These are phyloP conservation scores for Dryas iulia DNA, from an alignment of 1,140 invertebrate genomes.

Conservation along the genomic window DNA sequence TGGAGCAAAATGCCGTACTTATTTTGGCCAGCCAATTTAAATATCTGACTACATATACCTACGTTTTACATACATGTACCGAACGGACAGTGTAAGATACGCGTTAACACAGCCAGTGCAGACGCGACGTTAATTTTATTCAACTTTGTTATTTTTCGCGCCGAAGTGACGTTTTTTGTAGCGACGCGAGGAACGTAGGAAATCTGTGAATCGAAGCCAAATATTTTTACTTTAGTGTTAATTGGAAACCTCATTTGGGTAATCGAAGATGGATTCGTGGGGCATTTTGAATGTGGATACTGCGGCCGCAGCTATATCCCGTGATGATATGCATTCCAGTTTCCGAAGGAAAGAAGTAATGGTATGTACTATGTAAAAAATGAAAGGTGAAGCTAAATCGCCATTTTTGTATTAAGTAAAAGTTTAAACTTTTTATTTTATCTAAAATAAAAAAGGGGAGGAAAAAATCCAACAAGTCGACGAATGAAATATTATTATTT, in stretches of 20 bases:
- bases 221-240: slow-evolving; percentile 37
- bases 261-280: slow-evolving; percentile 82
- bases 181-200: slow-evolving; percentile 12
- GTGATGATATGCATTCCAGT: slow-evolving; percentile 81
- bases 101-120: slow-evolving; percentile 18
- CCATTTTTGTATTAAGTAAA: too few relatives aligned
- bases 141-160: slow-evolving; percentile 27
- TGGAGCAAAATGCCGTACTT: slow-evolving; percentile 78
- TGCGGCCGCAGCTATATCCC: slow-evolving; percentile 81
- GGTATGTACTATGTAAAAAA: slow-evolving; percentile 67
- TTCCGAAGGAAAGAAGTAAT: slow-evolving; percentile 79
- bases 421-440: too few relatives aligned
- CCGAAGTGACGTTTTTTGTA: slow-evolving; percentile 31
- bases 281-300: slow-evolving; percentile 83
- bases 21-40: slow-evolving; percentile 79
- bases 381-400: too few relatives aligned
- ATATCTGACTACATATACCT: slow-evolving; percentile 59
- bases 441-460: too few relatives aligned
- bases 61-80: slow-evolving; percentile 26
- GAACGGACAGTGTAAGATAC: slow-evolving; percentile 25
- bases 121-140: slow-evolving; percentile 13
- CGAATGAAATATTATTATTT: too few relatives aligned
- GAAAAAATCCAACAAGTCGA: too few relatives aligned
- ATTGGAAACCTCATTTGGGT: slow-evolving; percentile 29
- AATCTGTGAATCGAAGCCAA: slow-evolving; percentile 34